Evolutionary conservation across 2,797 vertebrate genomes (phyloP).

Genomic region (Poeciliopsis presidionis): DNA sequence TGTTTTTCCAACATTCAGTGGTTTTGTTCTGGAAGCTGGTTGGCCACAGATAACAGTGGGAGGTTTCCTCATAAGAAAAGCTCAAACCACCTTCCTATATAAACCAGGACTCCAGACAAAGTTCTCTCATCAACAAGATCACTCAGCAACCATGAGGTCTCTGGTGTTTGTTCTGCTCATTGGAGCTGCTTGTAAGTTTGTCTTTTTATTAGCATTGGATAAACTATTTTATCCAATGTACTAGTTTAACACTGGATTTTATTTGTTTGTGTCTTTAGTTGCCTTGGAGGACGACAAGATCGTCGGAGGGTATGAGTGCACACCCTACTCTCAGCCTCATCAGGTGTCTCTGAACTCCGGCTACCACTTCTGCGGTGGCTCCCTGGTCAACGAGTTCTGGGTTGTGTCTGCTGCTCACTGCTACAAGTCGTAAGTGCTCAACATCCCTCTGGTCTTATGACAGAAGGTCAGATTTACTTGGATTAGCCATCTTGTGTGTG

Average conservation of each 20-base stretch:
- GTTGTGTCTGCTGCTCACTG: conserved; percentile 25
- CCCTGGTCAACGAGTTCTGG: conserved; percentile 14
- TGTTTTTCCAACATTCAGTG: neutral
- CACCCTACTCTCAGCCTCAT: conserved; percentile 61
- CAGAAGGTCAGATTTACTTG: neutral
- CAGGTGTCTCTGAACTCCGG: conserved; percentile 60
- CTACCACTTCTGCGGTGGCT: conserved; percentile 36
- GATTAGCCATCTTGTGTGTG: neutral
- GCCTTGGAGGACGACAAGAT: conserved; percentile 74
- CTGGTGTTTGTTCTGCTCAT: conserved; percentile 77
- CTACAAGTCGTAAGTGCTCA: conserved; percentile 10
- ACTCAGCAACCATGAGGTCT: conserved; percentile 62
- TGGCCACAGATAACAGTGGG: neutral
- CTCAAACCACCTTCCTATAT: conserved; percentile 30
- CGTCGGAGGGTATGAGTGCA: conserved; percentile 73
- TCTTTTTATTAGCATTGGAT: neutral
- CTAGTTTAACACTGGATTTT: neutral
- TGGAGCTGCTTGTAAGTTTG: conserved; percentile 76
- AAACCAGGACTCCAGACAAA: conserved; percentile 30
- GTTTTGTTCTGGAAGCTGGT: neutral
- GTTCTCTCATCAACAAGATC: conserved; percentile 41
- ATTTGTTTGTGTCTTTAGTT: conserved; percentile 28
- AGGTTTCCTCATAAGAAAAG: neutral
- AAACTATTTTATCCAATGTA: too few species aligned
- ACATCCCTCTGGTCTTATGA: neutral